Evolutionary conservation across 2,797 vertebrate genomes (phyloP).

Genomic region (Sebastes cheni): DNA sequence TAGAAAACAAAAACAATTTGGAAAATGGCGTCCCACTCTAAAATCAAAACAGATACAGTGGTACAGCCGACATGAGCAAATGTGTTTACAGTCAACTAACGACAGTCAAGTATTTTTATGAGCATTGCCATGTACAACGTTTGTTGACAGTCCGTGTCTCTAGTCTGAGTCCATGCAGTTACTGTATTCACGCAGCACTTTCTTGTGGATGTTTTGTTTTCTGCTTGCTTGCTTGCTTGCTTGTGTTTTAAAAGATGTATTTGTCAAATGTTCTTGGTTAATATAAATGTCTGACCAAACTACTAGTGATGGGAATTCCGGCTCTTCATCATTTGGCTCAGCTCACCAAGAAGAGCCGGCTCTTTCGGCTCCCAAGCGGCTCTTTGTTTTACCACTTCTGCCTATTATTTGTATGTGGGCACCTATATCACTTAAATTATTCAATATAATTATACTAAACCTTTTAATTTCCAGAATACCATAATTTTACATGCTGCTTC

Average conservation of each 20-base stretch:
- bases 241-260: not conserved
- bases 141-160: conserved; percentile 41
- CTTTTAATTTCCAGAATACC: too few relatives aligned
- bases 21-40: conserved; percentile 44
- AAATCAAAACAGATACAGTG: not conserved
- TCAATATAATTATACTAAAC: too few relatives aligned
- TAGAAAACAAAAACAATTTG: conserved; percentile 38
- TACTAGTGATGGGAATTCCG: too few relatives aligned
- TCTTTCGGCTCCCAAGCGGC: too few relatives aligned
- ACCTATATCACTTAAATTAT: too few relatives aligned
- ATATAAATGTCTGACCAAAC: not conserved
- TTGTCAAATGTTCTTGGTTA: not conserved
- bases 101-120: not conserved
- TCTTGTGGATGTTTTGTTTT: not conserved
- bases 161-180: not conserved
- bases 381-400: too few relatives aligned
- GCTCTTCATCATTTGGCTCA: too few relatives aligned
- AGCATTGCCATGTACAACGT: not conserved
- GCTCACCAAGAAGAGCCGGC: too few relatives aligned
- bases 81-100: conserved; percentile 39
- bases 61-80: not conserved
- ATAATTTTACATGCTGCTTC: too few relatives aligned
- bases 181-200: not conserved
- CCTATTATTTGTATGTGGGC: too few relatives aligned
- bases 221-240: not conserved